Evolutionary conservation across 2,888 invertebrate species (phyloP), one percentile per base, ranked within the genome.

Genomic region (Augiades crinisus): DNA sequence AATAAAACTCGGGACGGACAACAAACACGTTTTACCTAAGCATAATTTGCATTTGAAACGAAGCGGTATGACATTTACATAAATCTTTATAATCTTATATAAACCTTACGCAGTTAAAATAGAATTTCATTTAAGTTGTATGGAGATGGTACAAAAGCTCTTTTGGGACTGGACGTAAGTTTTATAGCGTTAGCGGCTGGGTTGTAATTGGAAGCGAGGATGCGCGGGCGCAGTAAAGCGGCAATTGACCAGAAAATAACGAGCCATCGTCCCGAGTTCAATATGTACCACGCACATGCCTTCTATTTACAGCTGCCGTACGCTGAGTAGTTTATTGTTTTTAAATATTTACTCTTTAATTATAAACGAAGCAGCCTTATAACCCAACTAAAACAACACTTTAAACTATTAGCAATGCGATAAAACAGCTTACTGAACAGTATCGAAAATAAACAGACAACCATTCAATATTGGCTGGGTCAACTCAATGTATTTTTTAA

Each of bases 181-280:
- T 89, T 88, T 88, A 89, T 87, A 68, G 81, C 79, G 77, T 74
- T 84, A 85, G 85, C 88, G 89, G 88, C 88, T 76, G 83, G 72
- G 73, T 75, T 72, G 80, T 89, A 89, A 89, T 89, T 88, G 87
- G 88, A 88, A 78, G 85, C 77, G 79, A 83, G 82, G 88, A 88
- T 89, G 89, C 88, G 86, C 87, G 79, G 81, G 76, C 88, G 86
- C 86, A 72, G 78, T 86, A 88, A 85, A 87, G 79, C 81, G 78
- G 86, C 88, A 86, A 87, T 88, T 84, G 88, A 88, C 88, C 89
- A 89, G 88, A 89, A 88, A 88, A 88, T 89, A 88, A 89, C 88
- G 82, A 89, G 88, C 83, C 74, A 72, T 79, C 66, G 73, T 66
- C 73, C 67, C 66, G 59, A 64, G 63, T 61, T 68, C 71, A 69